Evolutionary conservation across 2,888 invertebrate genomes (phyloP).

Genomic region (Fissipunctia ypsillon): DNA sequence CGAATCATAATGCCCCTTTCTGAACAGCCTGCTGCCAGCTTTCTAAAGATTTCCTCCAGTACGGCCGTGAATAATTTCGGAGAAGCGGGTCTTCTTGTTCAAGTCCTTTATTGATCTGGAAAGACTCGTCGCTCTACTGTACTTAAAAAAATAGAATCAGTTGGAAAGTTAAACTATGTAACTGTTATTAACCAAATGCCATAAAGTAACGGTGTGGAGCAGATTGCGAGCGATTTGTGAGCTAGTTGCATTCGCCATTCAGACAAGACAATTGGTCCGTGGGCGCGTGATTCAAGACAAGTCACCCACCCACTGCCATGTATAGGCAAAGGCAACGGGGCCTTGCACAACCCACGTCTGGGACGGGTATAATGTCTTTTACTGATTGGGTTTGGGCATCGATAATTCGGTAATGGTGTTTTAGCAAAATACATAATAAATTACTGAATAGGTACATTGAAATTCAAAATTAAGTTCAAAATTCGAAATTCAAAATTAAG

Average conservation of each 20-base stretch:
- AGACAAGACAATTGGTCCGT: conserved; percentile 76
- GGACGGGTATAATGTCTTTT: conserved; percentile 61
- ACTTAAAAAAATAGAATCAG: conserved; percentile 9
- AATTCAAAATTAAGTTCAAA: not conserved
- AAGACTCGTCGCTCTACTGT: too few species aligned
- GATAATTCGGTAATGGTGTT: conserved; percentile 65
- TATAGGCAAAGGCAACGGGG: conserved; percentile 76
- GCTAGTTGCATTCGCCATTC: conserved; percentile 73
- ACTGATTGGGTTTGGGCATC: conserved; percentile 65
- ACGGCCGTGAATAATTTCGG: too few species aligned
- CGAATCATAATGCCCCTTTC: too few species aligned
- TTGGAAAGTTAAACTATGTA: conserved; percentile 13
- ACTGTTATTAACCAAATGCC: conserved; percentile 36
- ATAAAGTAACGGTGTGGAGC: conserved; percentile 55
- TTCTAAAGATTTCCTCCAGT: too few species aligned
- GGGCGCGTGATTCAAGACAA: conserved; percentile 84
- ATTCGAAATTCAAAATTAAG: not conserved
- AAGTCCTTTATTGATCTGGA: too few species aligned
- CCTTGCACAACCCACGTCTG: conserved; percentile 80
- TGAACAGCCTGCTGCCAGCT: too few species aligned
- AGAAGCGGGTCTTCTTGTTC: too few species aligned
- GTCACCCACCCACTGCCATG: conserved; percentile 77
- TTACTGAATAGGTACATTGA: too few species aligned
- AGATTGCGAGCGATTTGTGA: too few species aligned
- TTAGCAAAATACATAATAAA: conserved; percentile 32